These are phyloP conservation scores for Sinhomidia bicolor DNA, from an alignment of 2,888 invertebrate species.

Conservation along the genomic window DNA sequence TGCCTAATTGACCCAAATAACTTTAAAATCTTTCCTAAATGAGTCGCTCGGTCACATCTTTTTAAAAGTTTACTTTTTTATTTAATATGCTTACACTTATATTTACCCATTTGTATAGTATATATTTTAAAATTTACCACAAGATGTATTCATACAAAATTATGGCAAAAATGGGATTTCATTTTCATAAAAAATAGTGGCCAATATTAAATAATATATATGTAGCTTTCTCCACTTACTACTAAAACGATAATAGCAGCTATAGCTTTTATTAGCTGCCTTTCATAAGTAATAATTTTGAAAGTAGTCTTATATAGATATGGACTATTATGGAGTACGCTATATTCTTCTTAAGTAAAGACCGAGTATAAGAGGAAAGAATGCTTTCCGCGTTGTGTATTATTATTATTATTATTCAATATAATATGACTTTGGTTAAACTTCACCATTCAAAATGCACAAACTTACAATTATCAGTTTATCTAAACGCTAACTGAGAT, in stretches of 20 bases:
- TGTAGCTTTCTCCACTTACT: background rate
- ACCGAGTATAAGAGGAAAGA: background rate
- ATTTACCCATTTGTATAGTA: no score
- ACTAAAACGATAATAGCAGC: background rate
- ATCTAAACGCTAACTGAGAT: constrained; percentile 55
- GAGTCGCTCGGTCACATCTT: no score
- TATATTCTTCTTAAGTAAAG: background rate
- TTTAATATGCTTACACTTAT: no score
- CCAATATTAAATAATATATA: background rate
- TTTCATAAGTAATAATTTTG: background rate
- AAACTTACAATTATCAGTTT: background rate
- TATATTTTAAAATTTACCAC: no score
- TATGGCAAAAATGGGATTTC: background rate
- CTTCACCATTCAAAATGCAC: background rate
- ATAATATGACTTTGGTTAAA: background rate
- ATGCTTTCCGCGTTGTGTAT: no score
- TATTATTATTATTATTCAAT: background rate
- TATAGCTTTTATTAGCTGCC: no score
- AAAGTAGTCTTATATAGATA: background rate
- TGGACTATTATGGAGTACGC: background rate
- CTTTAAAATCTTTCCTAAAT: no score
- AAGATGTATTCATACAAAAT: background rate
- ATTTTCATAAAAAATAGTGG: constrained; percentile 39
- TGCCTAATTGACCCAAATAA: no score
- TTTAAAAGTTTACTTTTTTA: no score